Conservation (phyloP, 2,888 invertebrate genomes). For the Tipula unca region DNA sequence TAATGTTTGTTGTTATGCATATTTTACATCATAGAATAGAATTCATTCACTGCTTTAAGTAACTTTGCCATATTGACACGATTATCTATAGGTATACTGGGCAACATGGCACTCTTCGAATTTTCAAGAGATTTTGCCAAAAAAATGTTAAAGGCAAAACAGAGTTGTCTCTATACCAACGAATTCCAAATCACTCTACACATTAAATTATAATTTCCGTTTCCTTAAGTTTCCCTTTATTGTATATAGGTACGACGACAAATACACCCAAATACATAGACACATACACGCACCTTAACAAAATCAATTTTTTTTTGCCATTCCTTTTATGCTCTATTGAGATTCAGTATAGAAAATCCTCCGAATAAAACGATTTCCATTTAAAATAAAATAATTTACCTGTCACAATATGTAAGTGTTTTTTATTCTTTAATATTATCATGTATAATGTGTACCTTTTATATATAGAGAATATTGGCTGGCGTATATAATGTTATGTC, state of each 20-base stretch:
- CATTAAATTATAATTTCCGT: not conserved
- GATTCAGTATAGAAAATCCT: not conserved
- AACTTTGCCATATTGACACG: too few relatives aligned
- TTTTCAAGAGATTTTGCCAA: too few relatives aligned
- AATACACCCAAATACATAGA: not conserved
- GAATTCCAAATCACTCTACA: not conserved
- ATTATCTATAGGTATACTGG: too few relatives aligned
- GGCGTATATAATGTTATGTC: not conserved
- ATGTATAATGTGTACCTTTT: not conserved
- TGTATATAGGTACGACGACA: not conserved
- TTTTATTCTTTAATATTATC: not conserved
- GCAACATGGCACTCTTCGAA: too few relatives aligned
- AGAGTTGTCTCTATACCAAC: not conserved
- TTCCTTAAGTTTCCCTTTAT: not conserved
- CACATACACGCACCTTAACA: not conserved
- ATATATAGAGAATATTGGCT: not conserved
- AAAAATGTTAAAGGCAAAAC: too few relatives aligned
- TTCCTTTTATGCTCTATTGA: not conserved
- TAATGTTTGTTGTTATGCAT: too few relatives aligned
- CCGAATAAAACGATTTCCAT: not conserved
- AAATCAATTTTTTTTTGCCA: not conserved
- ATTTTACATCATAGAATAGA: too few relatives aligned
- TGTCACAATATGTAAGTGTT: not conserved
- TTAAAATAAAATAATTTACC: slow-evolving; percentile 8
- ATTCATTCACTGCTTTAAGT: too few relatives aligned